Evolutionary conservation across 2,888 invertebrate species (phyloP).

Genomic region (Agrochola circellaris): DNA sequence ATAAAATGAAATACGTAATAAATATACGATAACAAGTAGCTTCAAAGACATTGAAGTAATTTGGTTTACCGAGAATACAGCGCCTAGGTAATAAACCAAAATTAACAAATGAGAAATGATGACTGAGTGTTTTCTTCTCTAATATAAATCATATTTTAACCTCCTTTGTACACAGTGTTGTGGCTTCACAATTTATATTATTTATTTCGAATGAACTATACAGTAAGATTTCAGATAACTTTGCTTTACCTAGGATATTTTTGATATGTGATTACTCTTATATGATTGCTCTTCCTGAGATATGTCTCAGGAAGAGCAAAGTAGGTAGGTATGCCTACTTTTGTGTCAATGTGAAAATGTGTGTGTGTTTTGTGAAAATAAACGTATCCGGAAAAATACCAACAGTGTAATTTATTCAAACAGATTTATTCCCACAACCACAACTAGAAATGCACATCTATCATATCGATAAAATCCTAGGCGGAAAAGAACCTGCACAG

Average conservation of each 20-base stretch:
- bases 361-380: no score
- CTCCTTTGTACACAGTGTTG: constrained; percentile 19
- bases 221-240: constrained; percentile 27
- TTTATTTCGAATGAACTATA: constrained; percentile 12
- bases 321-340: neutral
- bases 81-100: constrained; percentile 39
- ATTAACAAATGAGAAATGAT: constrained; percentile 37
- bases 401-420: neutral
- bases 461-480: constrained; percentile 17
- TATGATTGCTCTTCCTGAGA: neutral
- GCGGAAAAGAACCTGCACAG: constrained; percentile 34
- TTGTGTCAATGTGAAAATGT: no score
- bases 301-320: neutral
- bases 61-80: constrained; percentile 27
- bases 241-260: constrained; percentile 7
- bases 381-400: neutral
- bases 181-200: constrained; percentile 18
- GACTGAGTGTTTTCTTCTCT: constrained; percentile 12
- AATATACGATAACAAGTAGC: constrained; percentile 16
- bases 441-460: neutral
- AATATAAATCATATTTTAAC: constrained; percentile 34
- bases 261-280: neutral
- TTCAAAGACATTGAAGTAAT: constrained; percentile 43
- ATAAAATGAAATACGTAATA: constrained; percentile 18
- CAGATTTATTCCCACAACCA: neutral